Conservation (phyloP, 2,888 invertebrate species). For the Polydrusus cervinus region DNA sequence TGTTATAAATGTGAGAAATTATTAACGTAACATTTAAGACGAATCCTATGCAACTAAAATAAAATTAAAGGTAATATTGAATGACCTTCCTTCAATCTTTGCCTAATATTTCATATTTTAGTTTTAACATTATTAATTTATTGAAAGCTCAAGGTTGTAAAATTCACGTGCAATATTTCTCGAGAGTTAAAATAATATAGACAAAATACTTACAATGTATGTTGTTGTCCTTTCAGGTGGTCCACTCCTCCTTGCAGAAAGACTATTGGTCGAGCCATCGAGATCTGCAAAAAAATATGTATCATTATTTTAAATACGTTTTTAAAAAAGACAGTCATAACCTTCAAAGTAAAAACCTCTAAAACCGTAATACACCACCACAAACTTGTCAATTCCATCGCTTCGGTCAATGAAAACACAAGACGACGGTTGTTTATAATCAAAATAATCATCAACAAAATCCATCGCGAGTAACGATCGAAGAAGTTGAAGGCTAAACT, state of each 20-base stretch:
- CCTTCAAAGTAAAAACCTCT: conserved; percentile 36
- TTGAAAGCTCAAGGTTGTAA: conserved; percentile 13
- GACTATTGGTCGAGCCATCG: conserved; percentile 70
- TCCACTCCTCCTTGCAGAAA: conserved; percentile 76
- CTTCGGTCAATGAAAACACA: conserved; percentile 53
- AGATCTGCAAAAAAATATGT: conserved; percentile 72
- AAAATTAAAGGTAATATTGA: neutral
- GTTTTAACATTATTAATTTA: neutral
- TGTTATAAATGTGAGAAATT: too few relatives aligned
- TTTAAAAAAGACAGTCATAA: neutral
- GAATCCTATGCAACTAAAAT: neutral
- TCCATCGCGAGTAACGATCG: conserved; percentile 57
- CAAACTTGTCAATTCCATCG: conserved; percentile 56
- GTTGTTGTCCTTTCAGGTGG: conserved; percentile 86
- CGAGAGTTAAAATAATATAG: neutral
- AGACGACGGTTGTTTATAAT: conserved; percentile 52
- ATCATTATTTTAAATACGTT: conserved; percentile 7
- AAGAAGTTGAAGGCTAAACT: neutral
- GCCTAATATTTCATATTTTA: conserved; percentile 1
- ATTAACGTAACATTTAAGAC: neutral
- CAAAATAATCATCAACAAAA: conserved; percentile 64
- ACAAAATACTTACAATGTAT: conserved; percentile 79
- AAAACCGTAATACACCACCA: conserved; percentile 58
- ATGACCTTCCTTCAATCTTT: conserved; percentile 1
- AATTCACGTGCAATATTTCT: neutral